Evolutionary conservation across 1,140 invertebrate genomes (phyloP).

Genomic region (Homalodisca vitripennis): DNA sequence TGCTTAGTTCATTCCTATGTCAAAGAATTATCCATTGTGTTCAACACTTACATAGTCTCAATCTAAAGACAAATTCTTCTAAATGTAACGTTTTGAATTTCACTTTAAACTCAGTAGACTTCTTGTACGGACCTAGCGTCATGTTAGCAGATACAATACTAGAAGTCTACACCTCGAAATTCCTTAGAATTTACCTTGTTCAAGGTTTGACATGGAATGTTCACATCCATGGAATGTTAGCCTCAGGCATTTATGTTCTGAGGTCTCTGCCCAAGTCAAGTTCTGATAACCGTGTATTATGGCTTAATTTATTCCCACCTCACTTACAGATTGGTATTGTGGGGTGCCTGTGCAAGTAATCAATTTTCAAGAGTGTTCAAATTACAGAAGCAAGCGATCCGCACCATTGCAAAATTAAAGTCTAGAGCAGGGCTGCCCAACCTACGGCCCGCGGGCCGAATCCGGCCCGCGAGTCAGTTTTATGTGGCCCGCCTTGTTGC

Average conservation of each 20-base stretch:
- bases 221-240: slow-evolving; percentile 23
- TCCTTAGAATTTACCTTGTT: not conserved
- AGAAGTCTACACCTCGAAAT: not conserved
- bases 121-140: not conserved
- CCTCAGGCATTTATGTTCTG: not conserved
- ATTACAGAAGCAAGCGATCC: not conserved
- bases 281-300: not conserved
- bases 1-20: too few species aligned
- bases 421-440: too few species aligned
- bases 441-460: too few species aligned
- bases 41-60: not conserved
- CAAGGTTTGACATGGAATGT: slow-evolving; percentile 32
- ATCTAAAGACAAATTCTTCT: not conserved
- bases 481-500: too few species aligned
- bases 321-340: not conserved
- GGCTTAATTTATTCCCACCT: not conserved
- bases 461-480: too few species aligned
- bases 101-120: not conserved
- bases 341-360: not conserved
- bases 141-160: not conserved
- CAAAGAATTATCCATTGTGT: not conserved
- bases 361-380: not conserved
- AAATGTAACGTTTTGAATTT: not conserved
- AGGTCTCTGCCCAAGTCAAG: not conserved
- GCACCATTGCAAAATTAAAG: not conserved